Percentiles rank a stretch among this genome's conserved stretches.
Evolutionary conservation across 2,797 vertebrate genomes (phyloP).

Genomic region (Euphonia xanthogaster): DNA sequence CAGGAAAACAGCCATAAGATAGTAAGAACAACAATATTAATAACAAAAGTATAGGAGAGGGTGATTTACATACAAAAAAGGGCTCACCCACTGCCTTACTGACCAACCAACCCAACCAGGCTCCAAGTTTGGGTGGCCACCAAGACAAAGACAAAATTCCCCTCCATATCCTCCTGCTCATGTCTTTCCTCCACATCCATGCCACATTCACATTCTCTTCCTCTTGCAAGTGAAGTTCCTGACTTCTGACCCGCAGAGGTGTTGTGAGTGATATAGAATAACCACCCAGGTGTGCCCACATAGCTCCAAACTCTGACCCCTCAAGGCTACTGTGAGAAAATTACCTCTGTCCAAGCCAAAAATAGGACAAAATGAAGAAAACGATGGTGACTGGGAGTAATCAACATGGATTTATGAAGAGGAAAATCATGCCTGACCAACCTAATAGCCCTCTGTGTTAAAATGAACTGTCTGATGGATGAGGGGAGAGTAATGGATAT

Average conservation of each 20-base stretch:
- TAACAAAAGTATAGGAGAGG: background rate
- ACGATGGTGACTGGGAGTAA: background rate
- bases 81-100: background rate
- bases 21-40: background rate
- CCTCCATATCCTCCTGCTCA: background rate
- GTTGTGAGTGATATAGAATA: background rate
- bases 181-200: background rate
- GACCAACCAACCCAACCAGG: too few relatives aligned
- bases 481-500: background rate
- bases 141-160: rapidly evolving
- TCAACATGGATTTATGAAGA: background rate
- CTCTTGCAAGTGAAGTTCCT: background rate
- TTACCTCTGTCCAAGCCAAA: background rate
- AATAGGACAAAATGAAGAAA: background rate
- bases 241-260: background rate
- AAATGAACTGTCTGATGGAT: background rate
- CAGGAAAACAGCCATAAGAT: background rate
- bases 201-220: background rate
- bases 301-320: background rate
- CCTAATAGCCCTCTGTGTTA: background rate
- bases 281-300: background rate
- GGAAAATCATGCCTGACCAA: background rate
- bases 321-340: background rate
- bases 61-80: background rate
- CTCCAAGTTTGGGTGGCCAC: rapidly evolving